Evolutionary conservation across 1,140 invertebrate genomes (phyloP).

Genomic region (Agraylea sexmaculata): DNA sequence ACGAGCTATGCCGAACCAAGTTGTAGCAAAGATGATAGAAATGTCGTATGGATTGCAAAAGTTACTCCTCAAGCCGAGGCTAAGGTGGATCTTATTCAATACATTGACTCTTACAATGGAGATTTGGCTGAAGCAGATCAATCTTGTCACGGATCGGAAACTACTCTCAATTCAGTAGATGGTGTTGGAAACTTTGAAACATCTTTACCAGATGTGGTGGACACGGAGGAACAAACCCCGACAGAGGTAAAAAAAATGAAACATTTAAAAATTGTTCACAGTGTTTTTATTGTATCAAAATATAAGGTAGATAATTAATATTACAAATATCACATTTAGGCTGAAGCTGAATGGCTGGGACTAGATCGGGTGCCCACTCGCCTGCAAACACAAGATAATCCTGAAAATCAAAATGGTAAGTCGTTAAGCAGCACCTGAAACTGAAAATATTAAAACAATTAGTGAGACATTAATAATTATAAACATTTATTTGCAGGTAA

Average conservation of each 20-base stretch:
- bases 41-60: no score
- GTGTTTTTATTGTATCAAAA: background rate
- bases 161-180: constrained; percentile 16
- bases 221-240: constrained; percentile 38
- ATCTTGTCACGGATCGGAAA: constrained; percentile 26
- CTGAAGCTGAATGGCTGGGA: constrained; percentile 41
- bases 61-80: constrained; percentile 22
- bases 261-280: constrained; percentile 1
- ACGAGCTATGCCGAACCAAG: no score
- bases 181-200: constrained; percentile 19
- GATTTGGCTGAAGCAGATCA: constrained; percentile 40
- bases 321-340: constrained; percentile 22
- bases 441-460: constrained; percentile 26
- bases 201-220: constrained; percentile 35
- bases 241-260: constrained; percentile 32
- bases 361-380: constrained; percentile 41
- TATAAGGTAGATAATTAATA: background rate
- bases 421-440: no score
- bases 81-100: constrained; percentile 37
- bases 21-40: no score
- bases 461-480: background rate
- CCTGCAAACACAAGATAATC: constrained; percentile 39
- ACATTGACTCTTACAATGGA: constrained; percentile 37
- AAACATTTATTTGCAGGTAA: background rate
- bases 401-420: constrained; percentile 42